These are phyloP conservation scores for Chanos chanos DNA, from an alignment of 2,797 vertebrate genomes.

Conservation along the genomic window DNA sequence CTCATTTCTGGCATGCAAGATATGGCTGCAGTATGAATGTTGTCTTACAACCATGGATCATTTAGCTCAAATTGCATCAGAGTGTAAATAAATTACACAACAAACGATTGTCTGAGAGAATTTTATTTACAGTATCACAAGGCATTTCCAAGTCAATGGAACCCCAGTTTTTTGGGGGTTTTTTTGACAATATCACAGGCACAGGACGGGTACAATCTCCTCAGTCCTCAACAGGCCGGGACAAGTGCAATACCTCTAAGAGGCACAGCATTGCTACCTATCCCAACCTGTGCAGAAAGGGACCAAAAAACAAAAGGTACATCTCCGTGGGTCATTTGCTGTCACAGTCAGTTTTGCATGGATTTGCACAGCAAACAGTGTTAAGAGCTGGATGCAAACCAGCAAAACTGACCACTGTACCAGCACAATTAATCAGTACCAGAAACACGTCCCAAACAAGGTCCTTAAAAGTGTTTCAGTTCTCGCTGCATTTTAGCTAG, in stretches of 20 bases:
- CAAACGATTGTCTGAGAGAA: too few relatives aligned
- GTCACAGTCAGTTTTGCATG: conserved; percentile 99
- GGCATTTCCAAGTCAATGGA: too few relatives aligned
- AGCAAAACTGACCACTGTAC: conserved; percentile 97
- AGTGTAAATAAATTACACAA: too few relatives aligned
- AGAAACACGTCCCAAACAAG: conserved; percentile 22
- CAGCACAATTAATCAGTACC: conserved; percentile 64
- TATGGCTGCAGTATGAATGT: too few relatives aligned
- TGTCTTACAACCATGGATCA: too few relatives aligned
- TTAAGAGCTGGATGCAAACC: conserved; percentile 97
- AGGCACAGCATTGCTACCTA: conserved; percentile 95
- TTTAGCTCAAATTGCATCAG: too few relatives aligned
- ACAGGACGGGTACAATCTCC: conserved; percentile 68
- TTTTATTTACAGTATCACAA: too few relatives aligned
- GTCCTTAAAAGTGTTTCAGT: conserved; percentile 5
- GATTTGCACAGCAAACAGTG: conserved; percentile 96
- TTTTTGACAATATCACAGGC: neutral
- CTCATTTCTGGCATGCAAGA: too few relatives aligned
- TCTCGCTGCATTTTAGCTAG: conserved; percentile 73
- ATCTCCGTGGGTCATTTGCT: conserved; percentile 65
- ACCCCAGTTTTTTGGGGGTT: too few relatives aligned
- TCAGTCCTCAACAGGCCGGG: conserved; percentile 97
- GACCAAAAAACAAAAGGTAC: conserved; percentile 58
- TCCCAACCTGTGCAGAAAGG: conserved; percentile 97
- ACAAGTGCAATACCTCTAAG: conserved; percentile 98